A percentile compares a stretch with the other conserved stretches of the same genome.
Conservation (phyloP, 2,113 vertebrate genomes). For the Psettodes erumei region DNA sequence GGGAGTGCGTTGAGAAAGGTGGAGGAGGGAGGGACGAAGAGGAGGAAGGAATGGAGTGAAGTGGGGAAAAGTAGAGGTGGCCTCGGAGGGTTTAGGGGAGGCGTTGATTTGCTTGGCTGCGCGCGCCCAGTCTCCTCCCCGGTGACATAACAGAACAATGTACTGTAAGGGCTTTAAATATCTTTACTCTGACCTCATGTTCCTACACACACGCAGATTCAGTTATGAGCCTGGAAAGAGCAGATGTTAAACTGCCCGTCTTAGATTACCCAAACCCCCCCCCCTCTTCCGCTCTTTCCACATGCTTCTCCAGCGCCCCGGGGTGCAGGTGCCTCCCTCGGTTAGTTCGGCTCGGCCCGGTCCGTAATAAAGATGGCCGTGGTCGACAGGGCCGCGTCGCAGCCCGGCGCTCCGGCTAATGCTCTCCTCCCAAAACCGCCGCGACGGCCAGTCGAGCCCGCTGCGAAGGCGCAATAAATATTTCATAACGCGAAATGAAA, state of each 20-base stretch:
- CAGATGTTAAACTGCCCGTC: conserved; percentile 54
- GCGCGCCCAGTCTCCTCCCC: conserved; percentile 62
- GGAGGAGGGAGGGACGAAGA: neutral
- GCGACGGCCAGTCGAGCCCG: conserved; percentile 73
- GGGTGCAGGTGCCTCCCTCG: conserved; percentile 67
- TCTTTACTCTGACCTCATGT: conserved; percentile 79
- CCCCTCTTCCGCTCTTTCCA: conserved; percentile 41
- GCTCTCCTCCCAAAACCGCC: conserved; percentile 73
- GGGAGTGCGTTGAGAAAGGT: conserved; percentile 40
- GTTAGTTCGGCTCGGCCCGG: conserved; percentile 59
- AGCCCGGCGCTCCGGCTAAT: conserved; percentile 60
- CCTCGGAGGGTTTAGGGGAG: conserved; percentile 66
- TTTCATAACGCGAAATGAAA: conserved; percentile 82
- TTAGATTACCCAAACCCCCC: conserved; percentile 48
- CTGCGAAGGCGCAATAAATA: conserved; percentile 81
- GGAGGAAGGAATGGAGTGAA: conserved; percentile 47
- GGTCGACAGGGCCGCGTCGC: conserved; percentile 58
- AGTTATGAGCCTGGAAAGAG: conserved; percentile 46
- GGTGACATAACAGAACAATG: conserved; percentile 77
- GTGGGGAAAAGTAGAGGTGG: conserved; percentile 68
- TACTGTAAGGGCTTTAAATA: conserved; percentile 77
- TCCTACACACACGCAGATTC: conserved; percentile 38
- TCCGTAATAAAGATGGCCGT: conserved; percentile 72
- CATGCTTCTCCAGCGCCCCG: conserved; percentile 33
- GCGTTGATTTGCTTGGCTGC: conserved; percentile 75